Conservation (phyloP, 1,140 invertebrate species). For the Drosophila funebris region DNA sequence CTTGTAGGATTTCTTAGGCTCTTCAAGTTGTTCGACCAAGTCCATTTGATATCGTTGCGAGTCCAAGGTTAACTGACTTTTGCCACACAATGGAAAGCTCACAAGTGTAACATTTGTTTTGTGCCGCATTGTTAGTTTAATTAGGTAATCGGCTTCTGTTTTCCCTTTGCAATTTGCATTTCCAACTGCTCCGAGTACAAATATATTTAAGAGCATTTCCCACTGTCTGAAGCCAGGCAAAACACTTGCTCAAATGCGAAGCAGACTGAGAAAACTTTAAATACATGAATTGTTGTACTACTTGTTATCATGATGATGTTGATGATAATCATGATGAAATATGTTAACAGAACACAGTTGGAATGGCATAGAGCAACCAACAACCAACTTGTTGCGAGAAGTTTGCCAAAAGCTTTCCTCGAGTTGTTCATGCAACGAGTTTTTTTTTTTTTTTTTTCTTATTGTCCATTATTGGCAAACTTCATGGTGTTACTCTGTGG, state of each 20-base stretch:
- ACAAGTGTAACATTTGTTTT: conserved; percentile 30
- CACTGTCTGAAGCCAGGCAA: not conserved
- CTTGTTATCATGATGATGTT: not conserved
- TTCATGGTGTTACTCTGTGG: too few species aligned
- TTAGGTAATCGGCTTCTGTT: conserved; percentile 51
- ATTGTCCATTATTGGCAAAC: too few species aligned
- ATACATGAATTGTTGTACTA: not conserved
- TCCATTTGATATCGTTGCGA: not conserved
- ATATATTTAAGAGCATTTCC: not conserved
- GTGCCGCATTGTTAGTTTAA: conserved; percentile 42
- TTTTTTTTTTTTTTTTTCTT: not conserved
- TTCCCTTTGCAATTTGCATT: conserved; percentile 28
- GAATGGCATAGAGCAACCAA: not conserved
- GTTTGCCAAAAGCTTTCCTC: not conserved
- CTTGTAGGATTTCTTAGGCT: not conserved
- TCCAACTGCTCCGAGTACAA: not conserved
- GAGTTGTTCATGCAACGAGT: not conserved
- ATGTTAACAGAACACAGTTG: not conserved
- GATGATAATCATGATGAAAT: conserved; percentile 3
- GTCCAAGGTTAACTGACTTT: conserved; percentile 1
- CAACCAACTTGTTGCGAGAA: conserved; percentile 17
- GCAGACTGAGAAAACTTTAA: conserved; percentile 2
- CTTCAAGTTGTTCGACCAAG: not conserved
- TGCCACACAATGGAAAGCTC: conserved; percentile 19
- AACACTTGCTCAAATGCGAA: conserved; percentile 19